Evolutionary conservation across 2,888 invertebrate species (phyloP), one percentile per base, ranked within the genome.

Genomic region (Beris chalybata): DNA sequence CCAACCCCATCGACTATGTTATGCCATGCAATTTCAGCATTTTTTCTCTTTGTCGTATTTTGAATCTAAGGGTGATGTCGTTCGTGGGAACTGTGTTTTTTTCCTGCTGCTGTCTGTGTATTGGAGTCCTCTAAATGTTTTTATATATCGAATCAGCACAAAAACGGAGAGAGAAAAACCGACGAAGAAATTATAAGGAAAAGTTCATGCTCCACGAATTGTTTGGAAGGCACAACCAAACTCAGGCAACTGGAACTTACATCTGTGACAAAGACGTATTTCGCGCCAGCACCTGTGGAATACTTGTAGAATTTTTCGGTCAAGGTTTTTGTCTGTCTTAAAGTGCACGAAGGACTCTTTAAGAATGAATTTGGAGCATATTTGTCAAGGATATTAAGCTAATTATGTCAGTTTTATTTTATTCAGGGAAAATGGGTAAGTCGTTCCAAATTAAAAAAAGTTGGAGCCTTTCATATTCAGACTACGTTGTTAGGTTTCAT

Each of bases 211-310:
- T 48, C 7, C 5, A 32, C 6, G 47, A 31, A 38, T 38, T 38
- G 58, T 38, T 9, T 31, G 47, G 43, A 59, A 59, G 48, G 57
- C 22, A 44, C 43, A 44, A 44, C 11, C n/a, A 56, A 48, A 48
- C 30, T 4, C 29, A 54, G n/a, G 54, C 1, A 13, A 54, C 31
- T 54, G 54, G n/a, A 31, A 52, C 61, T 15, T 32, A 52, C 50
- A n/a, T 59, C 38, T 32, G 31, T 32, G 50, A 63, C 61, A 66
- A 56, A 66, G 66, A 66, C 56, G 63, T 67, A 64, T 52, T 63
- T 63, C 61, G 57, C 38, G 57, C 44, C 38, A 52, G 54, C 67
- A 67, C 67, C 67, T 67, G 67, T 67, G 57, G 67, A 56, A 57
- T 64, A 55, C 50, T 57, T 56, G 63, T 48, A 38, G 63, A 43